These are phyloP conservation scores for Papilio demoleus DNA, from an alignment of 2,888 invertebrate species.

Conservation along the genomic window DNA sequence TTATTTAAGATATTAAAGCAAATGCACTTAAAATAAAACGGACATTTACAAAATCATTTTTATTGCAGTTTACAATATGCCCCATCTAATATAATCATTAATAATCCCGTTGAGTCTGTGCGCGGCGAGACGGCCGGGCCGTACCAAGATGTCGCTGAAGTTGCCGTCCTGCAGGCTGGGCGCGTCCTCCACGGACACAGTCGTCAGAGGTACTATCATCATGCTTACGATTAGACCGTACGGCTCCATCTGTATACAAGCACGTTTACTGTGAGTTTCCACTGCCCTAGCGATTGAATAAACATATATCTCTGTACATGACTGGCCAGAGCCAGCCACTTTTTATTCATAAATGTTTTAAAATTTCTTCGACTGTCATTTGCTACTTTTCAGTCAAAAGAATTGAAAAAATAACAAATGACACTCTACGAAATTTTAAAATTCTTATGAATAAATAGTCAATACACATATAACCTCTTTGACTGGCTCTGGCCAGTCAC, in stretches of 20 bases:
- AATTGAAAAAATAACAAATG: too few relatives aligned
- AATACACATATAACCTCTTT: too few relatives aligned
- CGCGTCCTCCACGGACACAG: slow-evolving; percentile 53
- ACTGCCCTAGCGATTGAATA: too few relatives aligned
- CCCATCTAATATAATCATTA: neutral
- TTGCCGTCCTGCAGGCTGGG: slow-evolving; percentile 47
- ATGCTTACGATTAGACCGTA: slow-evolving; percentile 51
- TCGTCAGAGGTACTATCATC: slow-evolving; percentile 54
- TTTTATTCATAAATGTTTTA: too few relatives aligned
- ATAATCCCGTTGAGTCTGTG: neutral
- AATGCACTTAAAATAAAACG: neutral
- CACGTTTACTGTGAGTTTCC: neutral
- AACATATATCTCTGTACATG: too few relatives aligned
- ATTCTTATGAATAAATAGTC: too few relatives aligned
- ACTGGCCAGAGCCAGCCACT: too few relatives aligned
- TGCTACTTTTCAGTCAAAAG: too few relatives aligned
- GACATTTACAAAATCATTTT: neutral
- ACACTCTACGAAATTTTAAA: too few relatives aligned
- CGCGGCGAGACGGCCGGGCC: slow-evolving; percentile 46
- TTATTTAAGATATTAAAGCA: neutral
- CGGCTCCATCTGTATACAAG: neutral
- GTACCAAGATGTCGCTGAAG: slow-evolving; percentile 45
- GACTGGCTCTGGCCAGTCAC: too few relatives aligned
- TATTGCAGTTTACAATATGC: neutral
- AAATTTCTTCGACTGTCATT: too few relatives aligned